Conservation (phyloP, 2,797 vertebrate species). For the Protonibea diacanthus region DNA sequence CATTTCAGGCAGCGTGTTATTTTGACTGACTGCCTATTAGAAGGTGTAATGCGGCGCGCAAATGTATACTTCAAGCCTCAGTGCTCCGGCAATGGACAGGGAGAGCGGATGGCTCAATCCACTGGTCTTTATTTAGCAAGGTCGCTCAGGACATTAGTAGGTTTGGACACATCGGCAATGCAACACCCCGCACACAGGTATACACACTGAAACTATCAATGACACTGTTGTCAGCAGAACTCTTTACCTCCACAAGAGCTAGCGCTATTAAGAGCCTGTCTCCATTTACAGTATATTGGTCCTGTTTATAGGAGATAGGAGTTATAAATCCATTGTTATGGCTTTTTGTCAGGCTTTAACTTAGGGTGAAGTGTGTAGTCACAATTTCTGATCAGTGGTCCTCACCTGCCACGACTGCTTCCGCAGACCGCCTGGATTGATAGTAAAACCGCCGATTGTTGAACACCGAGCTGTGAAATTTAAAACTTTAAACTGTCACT, state of each 20-base stretch:
- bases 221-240: constrained; percentile 63
- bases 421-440: constrained; percentile 44
- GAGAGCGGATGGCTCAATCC: constrained; percentile 71
- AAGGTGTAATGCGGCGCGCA: constrained; percentile 80
- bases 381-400: constrained; percentile 50
- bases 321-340: constrained; percentile 73
- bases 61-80: constrained; percentile 83
- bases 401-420: constrained; percentile 30
- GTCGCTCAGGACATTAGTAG: constrained; percentile 73
- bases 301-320: constrained; percentile 70
- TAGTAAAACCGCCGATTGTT: constrained; percentile 47
- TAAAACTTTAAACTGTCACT: constrained; percentile 50
- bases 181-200: constrained; percentile 18
- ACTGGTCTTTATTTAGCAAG: constrained; percentile 79
- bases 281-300: constrained; percentile 70
- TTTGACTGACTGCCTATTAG: constrained; percentile 84
- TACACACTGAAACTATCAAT: constrained; percentile 33
- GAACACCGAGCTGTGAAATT: constrained; percentile 56
- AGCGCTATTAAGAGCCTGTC: constrained; percentile 63
- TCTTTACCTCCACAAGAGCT: constrained; percentile 49
- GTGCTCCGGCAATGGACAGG: constrained; percentile 72
- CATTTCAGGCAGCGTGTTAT: constrained; percentile 81
- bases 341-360: constrained; percentile 52
- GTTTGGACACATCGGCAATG: constrained; percentile 53
- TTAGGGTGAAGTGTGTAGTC: constrained; percentile 49